Base-by-base conservation (phyloP, 2,888 invertebrate genomes). In the Morpho deidamia region DNA sequence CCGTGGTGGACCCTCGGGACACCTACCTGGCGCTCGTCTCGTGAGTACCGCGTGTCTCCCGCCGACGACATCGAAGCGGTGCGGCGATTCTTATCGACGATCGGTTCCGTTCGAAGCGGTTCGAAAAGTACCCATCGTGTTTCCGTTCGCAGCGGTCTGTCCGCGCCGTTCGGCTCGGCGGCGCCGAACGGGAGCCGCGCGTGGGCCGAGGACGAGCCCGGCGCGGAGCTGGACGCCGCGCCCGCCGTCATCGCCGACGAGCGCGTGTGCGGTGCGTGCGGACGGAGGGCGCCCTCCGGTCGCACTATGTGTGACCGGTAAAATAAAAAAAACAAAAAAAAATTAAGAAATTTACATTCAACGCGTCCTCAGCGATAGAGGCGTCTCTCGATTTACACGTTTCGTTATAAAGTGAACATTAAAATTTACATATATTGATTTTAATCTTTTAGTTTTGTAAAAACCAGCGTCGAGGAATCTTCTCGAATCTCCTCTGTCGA, bases 21-120 rank as follows among this genome's bases (percentile, higher is more conserved):
- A 89, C 92, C 42, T 94, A 94, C 80, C 91, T 93, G 42, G 92
- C 94, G 8, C 81, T 93, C 52, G 91, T 93, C 60, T 93, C 92
- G 94, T 94, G 74, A 87, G 92, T 79, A 56, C 11, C 14, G 10
- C 8, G n/a, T n/a, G n/a, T n/a, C n/a, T n/a, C 23, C 38, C 32
- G 32, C 34, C 7, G 23, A 5, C 23, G 23, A 23, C 4, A 23
- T 5, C 5, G 23, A 1, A 3, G 23, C 23, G 14, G 14, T 4
- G 4, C 1, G 2, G 14, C 14, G 4, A 3, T 2, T 23, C 23
- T 23, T 23, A 23, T 5, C 23, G 23, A 23, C 23, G 23, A 23
- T 23, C 23, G 23, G 14, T 14, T 2, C 14, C 14, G 14, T 14
- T 14, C 4, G 4, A 14, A 14, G 4, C 14, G 14, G 4, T 4